Evolutionary conservation across 2,888 invertebrate genomes (phyloP).

Genomic region (Dromius quadrimaculatus): DNA sequence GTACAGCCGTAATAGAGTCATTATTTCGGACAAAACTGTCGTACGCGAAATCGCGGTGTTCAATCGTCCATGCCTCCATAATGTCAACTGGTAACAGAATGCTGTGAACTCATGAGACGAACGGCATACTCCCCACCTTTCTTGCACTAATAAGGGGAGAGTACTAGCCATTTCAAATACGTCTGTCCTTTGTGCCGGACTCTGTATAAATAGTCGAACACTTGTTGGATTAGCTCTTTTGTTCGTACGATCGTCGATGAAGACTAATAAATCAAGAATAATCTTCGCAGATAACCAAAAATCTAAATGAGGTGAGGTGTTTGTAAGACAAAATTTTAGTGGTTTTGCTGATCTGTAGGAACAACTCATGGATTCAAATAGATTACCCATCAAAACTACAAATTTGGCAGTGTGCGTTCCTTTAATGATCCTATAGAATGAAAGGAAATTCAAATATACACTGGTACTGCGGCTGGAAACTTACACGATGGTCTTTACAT

Average conservation of each 20-base stretch:
- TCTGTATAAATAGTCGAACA: background rate
- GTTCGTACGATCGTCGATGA: background rate
- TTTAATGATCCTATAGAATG: background rate
- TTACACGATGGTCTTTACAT: background rate
- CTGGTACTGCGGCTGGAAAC: no score
- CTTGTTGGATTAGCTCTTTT: background rate
- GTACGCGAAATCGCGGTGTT: no score
- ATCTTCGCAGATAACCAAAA: constrained; percentile 10
- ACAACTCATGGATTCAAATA: background rate
- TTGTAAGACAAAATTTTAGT: background rate
- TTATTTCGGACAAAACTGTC: no score
- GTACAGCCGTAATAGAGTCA: no score
- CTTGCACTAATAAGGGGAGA: no score
- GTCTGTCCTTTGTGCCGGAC: no score
- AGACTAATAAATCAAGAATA: background rate
- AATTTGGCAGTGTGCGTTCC: constrained; percentile 1
- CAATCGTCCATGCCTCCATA: no score
- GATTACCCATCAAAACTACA: background rate
- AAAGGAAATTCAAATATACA: background rate
- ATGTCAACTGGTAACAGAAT: no score
- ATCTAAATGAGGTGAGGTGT: constrained; percentile 1
- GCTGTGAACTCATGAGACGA: no score
- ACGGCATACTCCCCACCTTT: no score
- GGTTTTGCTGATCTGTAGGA: background rate
- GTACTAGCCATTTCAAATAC: no score